phyloP scores from a whole-genome alignment of 2,797 vertebrate genomes.

The Etheostoma nigrum region DNA sequence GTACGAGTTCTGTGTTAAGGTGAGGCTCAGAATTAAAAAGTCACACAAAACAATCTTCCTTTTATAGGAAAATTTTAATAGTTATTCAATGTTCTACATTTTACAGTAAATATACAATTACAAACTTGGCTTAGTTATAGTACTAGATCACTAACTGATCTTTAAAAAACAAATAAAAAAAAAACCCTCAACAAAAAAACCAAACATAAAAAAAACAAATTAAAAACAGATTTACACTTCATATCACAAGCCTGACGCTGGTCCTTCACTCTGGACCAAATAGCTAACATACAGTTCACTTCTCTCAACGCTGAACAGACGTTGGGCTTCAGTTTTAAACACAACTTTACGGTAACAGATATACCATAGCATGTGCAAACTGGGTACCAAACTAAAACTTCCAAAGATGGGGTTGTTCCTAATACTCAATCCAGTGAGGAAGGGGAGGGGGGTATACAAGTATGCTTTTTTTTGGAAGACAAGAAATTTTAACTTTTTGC shows the following conservation, averaged over 20 bases:
- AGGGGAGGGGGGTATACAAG: constrained; percentile 60
- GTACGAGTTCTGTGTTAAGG: neutral
- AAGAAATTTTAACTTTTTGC: constrained; percentile 88
- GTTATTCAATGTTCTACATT: constrained; percentile 99
- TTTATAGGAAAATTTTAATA: constrained; percentile 98
- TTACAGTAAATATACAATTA: constrained; percentile 99
- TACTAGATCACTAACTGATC: constrained; percentile 96
- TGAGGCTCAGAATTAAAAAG: neutral
- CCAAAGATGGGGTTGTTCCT: constrained; percentile 83
- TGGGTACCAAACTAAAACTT: constrained; percentile 84
- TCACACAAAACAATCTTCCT: constrained; percentile 63
- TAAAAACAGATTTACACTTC: constrained; percentile 92
- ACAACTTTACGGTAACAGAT: constrained; percentile 82
- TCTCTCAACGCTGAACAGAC: constrained; percentile 83
- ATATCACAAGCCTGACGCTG: constrained; percentile 91
- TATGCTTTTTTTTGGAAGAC: constrained; percentile 87
- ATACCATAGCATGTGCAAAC: constrained; percentile 85
- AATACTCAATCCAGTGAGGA: constrained; percentile 76
- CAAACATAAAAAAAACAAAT: constrained; percentile 54
- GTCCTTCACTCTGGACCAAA: constrained; percentile 86
- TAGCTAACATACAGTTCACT: constrained; percentile 85
- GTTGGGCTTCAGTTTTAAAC: constrained; percentile 82
- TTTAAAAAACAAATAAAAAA: constrained; percentile 79
- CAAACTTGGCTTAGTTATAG: constrained; percentile 99
- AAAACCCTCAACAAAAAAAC: constrained; percentile 32